Conservation (phyloP, 2,113 vertebrate genomes). For the Atherinomorus stipes region DNA sequence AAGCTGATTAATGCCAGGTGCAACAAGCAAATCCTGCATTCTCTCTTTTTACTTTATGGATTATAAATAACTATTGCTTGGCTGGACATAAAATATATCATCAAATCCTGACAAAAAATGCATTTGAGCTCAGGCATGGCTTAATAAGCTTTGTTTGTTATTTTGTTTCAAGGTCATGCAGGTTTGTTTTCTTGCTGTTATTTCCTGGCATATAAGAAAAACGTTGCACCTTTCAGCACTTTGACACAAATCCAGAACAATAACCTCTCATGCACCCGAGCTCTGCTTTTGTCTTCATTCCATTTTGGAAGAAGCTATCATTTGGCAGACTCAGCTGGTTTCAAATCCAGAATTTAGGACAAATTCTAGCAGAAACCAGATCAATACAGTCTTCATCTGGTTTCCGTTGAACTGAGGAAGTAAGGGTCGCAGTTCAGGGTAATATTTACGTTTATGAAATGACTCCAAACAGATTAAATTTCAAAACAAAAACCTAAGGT, state of each 20-base stretch:
- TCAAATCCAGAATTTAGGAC: conserved; percentile 39
- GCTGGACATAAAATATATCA: conserved; percentile 36
- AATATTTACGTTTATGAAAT: conserved; percentile 82
- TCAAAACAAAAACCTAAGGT: conserved; percentile 75
- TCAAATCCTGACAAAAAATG: conserved; percentile 24
- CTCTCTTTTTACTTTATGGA: conserved; percentile 57
- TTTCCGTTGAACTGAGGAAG: conserved; percentile 81
- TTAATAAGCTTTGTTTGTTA: conserved; percentile 26
- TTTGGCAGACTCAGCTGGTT: conserved; percentile 47
- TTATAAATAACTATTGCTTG: conserved; percentile 40
- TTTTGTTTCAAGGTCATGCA: conserved; percentile 22
- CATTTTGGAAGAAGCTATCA: conserved; percentile 8
- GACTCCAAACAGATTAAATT: conserved; percentile 75
- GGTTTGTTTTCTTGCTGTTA: conserved; percentile 18
- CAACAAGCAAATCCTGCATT: conserved; percentile 49
- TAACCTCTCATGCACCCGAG: conserved; percentile 30
- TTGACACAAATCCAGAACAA: conserved; percentile 8
- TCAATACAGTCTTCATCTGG: conserved; percentile 71
- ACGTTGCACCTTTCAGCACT: conserved; percentile 17
- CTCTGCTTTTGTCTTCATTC: conserved; percentile 32
- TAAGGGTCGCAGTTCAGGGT: conserved; percentile 77
- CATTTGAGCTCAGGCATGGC: conserved; percentile 22
- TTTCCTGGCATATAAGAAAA: neutral
- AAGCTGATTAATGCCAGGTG: conserved; percentile 68
- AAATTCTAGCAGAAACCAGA: conserved; percentile 48